A percentile compares a stretch with the other conserved stretches of the same genome.
These are phyloP conservation scores for Circaetus gallicus DNA, from an alignment of 2,113 vertebrate species.

Conservation along the genomic window DNA sequence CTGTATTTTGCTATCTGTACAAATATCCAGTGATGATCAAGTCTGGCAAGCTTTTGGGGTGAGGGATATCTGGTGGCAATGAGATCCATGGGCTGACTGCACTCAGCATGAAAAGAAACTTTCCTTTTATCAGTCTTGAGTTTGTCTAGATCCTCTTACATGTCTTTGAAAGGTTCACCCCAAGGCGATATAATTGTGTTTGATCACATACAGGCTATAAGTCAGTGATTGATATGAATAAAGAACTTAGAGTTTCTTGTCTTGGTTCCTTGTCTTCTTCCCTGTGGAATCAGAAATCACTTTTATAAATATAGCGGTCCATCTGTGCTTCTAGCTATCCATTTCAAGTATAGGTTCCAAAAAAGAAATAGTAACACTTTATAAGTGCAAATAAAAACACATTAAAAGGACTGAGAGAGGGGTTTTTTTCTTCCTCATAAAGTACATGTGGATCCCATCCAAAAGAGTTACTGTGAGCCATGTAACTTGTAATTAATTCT, in stretches of 20 bases:
- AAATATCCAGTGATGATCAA: not conserved
- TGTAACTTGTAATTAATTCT: conserved; percentile 27
- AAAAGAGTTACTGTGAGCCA: conserved; percentile 3
- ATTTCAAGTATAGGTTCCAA: conserved; percentile 38
- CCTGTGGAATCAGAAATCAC: conserved; percentile 46
- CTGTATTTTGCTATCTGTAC: not conserved
- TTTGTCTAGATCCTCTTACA: conserved; percentile 31
- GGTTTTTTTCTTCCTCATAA: not conserved
- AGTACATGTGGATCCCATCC: not conserved
- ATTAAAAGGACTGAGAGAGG: conserved; percentile 18
- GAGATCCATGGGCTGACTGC: not conserved
- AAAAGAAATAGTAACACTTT: conserved; percentile 48
- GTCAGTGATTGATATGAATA: conserved; percentile 47
- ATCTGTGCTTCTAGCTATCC: conserved; percentile 54
- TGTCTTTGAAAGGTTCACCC: conserved; percentile 57
- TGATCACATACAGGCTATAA: conserved; percentile 46
- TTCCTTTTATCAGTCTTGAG: conserved; percentile 32
- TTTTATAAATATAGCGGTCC: conserved; percentile 44
- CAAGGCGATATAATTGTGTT: conserved; percentile 40
- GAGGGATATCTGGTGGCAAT: not conserved
- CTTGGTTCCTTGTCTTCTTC: conserved; percentile 30
- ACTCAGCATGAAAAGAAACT: not conserved
- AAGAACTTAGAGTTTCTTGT: conserved; percentile 39
- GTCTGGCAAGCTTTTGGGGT: not conserved
- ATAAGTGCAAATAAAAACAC: conserved; percentile 37